phyloP scores from a whole-genome alignment of 1,140 invertebrate genomes.

The Cyrtorhinus lividipennis region DNA sequence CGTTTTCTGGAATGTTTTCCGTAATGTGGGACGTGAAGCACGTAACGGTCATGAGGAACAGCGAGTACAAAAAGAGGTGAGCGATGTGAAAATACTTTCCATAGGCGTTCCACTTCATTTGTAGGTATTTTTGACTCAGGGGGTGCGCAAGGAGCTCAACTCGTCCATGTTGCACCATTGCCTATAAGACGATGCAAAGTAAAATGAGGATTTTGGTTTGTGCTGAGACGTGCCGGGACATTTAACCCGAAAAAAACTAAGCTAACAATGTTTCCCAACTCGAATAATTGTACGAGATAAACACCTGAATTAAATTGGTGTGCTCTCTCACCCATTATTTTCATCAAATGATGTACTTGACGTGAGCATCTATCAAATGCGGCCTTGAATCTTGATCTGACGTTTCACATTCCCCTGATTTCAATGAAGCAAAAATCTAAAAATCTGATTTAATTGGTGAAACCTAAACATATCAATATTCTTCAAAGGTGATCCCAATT shows the following conservation, averaged over 20 bases:
- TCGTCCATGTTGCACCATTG: conserved; percentile 63
- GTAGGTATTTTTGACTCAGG: conserved; percentile 65
- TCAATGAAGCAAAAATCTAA: no score
- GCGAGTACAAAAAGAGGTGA: conserved; percentile 56
- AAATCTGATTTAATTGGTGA: no score
- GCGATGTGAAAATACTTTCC: conserved; percentile 69
- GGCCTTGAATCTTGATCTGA: no score
- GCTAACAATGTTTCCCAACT: background rate
- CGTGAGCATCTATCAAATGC: no score
- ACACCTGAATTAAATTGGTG: no score
- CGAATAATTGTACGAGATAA: no score
- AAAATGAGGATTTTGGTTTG: background rate
- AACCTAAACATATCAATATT: no score
- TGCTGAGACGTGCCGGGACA: background rate
- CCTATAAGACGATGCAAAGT: conserved; percentile 34
- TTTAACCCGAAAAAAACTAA: background rate
- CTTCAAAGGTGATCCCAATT: no score
- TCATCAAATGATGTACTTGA: no score
- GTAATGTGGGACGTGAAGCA: conserved; percentile 48
- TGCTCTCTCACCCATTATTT: no score
- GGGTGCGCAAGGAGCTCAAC: conserved; percentile 68
- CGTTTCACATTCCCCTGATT: no score
- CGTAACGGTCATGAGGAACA: conserved; percentile 60
- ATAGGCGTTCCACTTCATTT: conserved; percentile 79
- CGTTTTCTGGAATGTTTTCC: conserved; percentile 24